A percentile compares a stretch with the other conserved stretches of the same genome.
These are phyloP conservation scores for Alfaro cultratus DNA, from an alignment of 2,797 vertebrate genomes.

Conservation along the genomic window DNA sequence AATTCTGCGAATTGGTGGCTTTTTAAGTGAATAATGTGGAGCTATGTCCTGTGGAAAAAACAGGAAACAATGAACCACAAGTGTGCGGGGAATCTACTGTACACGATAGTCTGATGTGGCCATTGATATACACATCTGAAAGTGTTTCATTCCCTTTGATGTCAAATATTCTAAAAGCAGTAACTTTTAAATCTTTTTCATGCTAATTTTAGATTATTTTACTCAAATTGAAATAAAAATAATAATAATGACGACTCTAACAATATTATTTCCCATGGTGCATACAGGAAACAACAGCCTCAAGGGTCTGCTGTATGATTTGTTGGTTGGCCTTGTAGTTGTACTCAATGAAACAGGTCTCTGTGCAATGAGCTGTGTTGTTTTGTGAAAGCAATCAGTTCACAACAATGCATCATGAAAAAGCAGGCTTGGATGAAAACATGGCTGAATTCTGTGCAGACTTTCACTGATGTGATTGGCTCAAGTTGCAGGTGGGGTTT, in stretches of 20 bases:
- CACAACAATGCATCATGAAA: slow-evolving; percentile 5
- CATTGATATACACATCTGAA: neutral
- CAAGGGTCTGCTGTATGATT: slow-evolving; percentile 16
- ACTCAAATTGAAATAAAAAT: slow-evolving; percentile 11
- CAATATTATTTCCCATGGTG: slow-evolving; percentile 17
- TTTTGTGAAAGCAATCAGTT: slow-evolving; percentile 10
- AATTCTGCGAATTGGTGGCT: neutral
- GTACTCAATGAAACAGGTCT: slow-evolving; percentile 1
- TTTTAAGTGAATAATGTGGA: neutral
- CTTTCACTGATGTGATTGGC: neutral
- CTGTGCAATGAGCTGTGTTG: slow-evolving; percentile 10
- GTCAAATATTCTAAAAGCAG: neutral
- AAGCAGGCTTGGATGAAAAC: slow-evolving; percentile 7
- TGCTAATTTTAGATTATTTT: slow-evolving; percentile 17
- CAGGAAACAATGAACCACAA: neutral
- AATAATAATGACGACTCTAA: slow-evolving; percentile 20
- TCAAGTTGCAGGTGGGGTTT: slow-evolving; percentile 5
- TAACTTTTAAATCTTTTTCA: neutral
- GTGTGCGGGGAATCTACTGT: neutral
- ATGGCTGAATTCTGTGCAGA: neutral
- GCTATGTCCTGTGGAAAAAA: neutral
- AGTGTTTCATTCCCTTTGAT: neutral
- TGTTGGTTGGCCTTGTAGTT: slow-evolving; percentile 10
- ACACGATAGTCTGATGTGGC: neutral
- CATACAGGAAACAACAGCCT: slow-evolving; percentile 24